Evolutionary conservation across 1,140 invertebrate genomes (phyloP), one percentile per base, ranked within the genome.

Genomic region (Drosophila melanica): DNA sequence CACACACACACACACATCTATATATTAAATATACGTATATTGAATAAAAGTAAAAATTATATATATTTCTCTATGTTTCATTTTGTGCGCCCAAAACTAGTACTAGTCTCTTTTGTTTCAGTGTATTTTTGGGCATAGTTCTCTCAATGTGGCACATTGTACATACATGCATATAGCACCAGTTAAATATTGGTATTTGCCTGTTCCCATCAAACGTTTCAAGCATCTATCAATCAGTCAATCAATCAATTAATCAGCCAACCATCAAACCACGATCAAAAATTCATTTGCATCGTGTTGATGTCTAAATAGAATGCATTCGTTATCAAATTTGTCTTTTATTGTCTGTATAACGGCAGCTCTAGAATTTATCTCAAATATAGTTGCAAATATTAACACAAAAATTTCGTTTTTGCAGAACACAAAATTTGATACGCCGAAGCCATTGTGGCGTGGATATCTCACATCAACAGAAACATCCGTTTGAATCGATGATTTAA

Each of bases 401-500:
- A n/a, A 23, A 18, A 69, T 82, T 79, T 77, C 67, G 51, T 64
- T 60, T 39, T 89, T 89, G 27, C 85, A 89, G 84, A 89, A 89
- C 84, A 67, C 74, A 90, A 81, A 90, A 89, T 84, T 82, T 90
- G 66, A 90, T 90, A 85, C 84, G 89, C 65, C 87, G 89, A 85
- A 90, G 84, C 82, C 76, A 86, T 77, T 86, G 84, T 90, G 89
- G 84, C 75, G 81, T 69, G 89, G 89, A 90, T 90, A 80, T 86
- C 60, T 89, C 76, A 82, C 89, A 82, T 69, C 89, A 90, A 90
- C 84, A 89, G 89, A 90, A 90, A 90, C 89, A 74, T 86, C 89
- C 78, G 89, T 90, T 90, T 90, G 89, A 90, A 47, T 90, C 89
- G 64, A 90, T 90, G 79, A 90, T 90, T 63, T 90, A 89, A n/a